Base-by-base conservation (phyloP, 2,113 vertebrate genomes). In the Bujurquina vittata region DNA sequence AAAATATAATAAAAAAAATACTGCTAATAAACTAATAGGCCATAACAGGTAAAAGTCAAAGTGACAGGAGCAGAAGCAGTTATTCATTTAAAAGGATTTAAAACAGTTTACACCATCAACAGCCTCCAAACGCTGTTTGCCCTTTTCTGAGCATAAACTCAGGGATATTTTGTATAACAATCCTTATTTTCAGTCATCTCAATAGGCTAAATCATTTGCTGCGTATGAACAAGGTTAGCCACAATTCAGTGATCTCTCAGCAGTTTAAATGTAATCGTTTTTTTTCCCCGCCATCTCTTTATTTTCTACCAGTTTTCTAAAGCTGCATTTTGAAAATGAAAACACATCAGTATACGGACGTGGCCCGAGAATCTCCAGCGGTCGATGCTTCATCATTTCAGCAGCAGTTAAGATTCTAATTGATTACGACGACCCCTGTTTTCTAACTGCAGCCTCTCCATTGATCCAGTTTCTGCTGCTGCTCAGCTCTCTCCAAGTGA, bases 401-500 rank as follows among this genome's bases (percentile, higher is more conserved):
- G 77, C 81, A 52, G 80, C 84, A 82, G 83, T 90, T 87, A 82
- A 82, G 57, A 75, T 80, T 85, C 80, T 86, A 90, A 94, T 91
- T 94, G 92, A 94, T 91, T 58, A 65, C 23, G 1, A 35, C 56
- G 62, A 88, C 75, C 90, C 83, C 81, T 89, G 72, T 90, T 92
- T 86, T 89, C 82, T 55, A 78, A 85, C 83, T 80, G 83, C 87
- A 82, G 84, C 57, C 54, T 91, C 80, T 79, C 77, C 82, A 93
- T 94, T 90, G 92, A 94, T 92, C 88, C 83, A 33, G 80, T 88
- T 80, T 85, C 76, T 77, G 88, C 86, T 49, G 85, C 86, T 40
- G 74, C 73, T 88, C 62, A 49, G 72, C 78, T 82, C 81, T 69
- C 79, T 69, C 17, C 67, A 7, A 89, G 83, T 80, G 72, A 84